These are phyloP conservation scores for Myiothlypis chrysogaster DNA, from an alignment of 2,797 vertebrate genomes.

Conservation along the genomic window DNA sequence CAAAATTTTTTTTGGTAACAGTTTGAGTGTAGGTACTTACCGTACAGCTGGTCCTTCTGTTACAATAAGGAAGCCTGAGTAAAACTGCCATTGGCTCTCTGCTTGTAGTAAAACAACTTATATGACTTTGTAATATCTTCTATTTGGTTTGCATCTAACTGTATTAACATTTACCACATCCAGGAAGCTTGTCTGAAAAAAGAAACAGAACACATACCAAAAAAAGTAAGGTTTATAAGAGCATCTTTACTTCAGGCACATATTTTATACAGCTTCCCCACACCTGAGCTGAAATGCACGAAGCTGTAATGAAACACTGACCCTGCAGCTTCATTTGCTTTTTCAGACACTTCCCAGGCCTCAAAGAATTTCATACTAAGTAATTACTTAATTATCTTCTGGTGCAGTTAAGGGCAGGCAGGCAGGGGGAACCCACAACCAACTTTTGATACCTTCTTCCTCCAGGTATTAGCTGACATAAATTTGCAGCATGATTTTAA, in stretches of 20 bases:
- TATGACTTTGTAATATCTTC: background rate
- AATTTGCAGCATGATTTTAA: background rate
- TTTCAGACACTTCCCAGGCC: background rate
- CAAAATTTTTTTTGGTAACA: background rate
- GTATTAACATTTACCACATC: background rate
- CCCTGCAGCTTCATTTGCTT: background rate
- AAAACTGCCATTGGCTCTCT: background rate
- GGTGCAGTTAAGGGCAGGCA: background rate
- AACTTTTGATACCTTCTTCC: background rate
- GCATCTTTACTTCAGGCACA: background rate
- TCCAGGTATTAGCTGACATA: background rate
- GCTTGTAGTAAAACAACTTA: background rate
- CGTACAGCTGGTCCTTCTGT: background rate
- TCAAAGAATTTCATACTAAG: background rate
- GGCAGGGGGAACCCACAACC: background rate
- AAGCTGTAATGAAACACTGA: background rate
- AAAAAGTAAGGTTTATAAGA: background rate
- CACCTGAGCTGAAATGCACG: background rate
- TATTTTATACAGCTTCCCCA: background rate
- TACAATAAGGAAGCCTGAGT: background rate
- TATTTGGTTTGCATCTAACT: background rate
- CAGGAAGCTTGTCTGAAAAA: background rate
- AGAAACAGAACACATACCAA: background rate
- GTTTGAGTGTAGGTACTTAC: background rate
- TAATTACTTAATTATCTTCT: background rate